Percentiles rank a stretch among this genome's conserved stretches.
Evolutionary conservation across 2,888 invertebrate genomes (phyloP).

Genomic region (Graphium colonna): DNA sequence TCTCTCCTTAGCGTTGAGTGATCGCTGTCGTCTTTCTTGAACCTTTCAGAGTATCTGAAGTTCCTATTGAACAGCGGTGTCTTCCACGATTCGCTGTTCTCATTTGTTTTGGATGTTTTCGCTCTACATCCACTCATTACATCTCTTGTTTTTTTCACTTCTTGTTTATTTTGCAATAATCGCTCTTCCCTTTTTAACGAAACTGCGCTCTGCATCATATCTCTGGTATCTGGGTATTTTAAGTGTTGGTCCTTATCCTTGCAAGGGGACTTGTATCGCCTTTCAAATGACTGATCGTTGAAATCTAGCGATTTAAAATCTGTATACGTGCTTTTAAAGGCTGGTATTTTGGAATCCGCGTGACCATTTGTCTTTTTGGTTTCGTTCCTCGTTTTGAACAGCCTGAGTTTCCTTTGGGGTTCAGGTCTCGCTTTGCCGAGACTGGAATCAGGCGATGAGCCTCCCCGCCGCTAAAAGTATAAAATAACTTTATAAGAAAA

Average conservation of each 20-base stretch:
- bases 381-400: conserved; percentile 88
- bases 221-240: conserved; percentile 60
- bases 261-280: conserved; percentile 66
- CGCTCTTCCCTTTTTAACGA: conserved; percentile 71
- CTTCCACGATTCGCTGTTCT: conserved; percentile 69
- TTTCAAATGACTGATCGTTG: conserved; percentile 60
- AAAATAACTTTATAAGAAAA: no score
- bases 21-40: conserved; percentile 61
- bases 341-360: conserved; percentile 49
- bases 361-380: conserved; percentile 78
- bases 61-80: conserved; percentile 68
- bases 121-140: conserved; percentile 71
- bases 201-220: conserved; percentile 65
- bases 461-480: conserved; percentile 60
- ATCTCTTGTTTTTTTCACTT: conserved; percentile 71
- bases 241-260: conserved; percentile 69
- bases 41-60: conserved; percentile 74
- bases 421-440: conserved; percentile 71
- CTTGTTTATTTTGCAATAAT: conserved; percentile 72
- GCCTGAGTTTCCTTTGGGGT: conserved; percentile 79
- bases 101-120: conserved; percentile 66
- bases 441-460: conserved; percentile 81
- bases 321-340: conserved; percentile 50
- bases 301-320: conserved; percentile 65
- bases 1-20: conserved; percentile 66